These are phyloP conservation scores for Eolophus roseicapilla DNA, from an alignment of 2,113 vertebrate species.

Conservation along the genomic window DNA sequence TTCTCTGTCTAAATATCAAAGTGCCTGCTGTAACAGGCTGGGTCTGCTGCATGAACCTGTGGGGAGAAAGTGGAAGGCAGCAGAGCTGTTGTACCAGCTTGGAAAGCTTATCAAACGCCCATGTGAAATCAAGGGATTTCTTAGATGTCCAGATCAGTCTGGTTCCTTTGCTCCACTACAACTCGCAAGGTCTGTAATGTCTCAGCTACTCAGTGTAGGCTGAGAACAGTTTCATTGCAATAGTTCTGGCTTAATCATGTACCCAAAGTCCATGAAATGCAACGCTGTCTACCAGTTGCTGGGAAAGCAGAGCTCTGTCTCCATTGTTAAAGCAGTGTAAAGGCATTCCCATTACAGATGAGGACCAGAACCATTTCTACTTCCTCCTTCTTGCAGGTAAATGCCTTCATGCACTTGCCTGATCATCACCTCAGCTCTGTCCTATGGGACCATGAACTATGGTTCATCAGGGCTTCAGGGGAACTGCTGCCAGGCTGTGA, in stretches of 20 bases:
- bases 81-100: background rate
- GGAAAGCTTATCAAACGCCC: background rate
- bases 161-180: background rate
- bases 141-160: background rate
- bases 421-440: background rate
- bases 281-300: background rate
- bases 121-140: background rate
- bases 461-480: fast-evolving
- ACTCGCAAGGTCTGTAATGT: background rate
- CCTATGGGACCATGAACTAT: fast-evolving
- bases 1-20: background rate
- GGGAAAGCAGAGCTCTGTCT: background rate
- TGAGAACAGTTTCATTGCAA: background rate
- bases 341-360: fast-evolving
- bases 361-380: background rate
- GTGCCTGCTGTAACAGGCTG: background rate
- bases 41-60: background rate
- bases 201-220: background rate
- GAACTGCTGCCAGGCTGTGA: background rate
- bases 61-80: background rate
- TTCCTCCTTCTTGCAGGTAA: background rate
- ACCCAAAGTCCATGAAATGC: background rate
- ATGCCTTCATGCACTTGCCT: background rate
- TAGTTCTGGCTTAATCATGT: background rate
- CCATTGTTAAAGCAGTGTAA: background rate